Base-by-base conservation (phyloP, 2,797 vertebrate genomes). In the Smutsia gigantea region DNA sequence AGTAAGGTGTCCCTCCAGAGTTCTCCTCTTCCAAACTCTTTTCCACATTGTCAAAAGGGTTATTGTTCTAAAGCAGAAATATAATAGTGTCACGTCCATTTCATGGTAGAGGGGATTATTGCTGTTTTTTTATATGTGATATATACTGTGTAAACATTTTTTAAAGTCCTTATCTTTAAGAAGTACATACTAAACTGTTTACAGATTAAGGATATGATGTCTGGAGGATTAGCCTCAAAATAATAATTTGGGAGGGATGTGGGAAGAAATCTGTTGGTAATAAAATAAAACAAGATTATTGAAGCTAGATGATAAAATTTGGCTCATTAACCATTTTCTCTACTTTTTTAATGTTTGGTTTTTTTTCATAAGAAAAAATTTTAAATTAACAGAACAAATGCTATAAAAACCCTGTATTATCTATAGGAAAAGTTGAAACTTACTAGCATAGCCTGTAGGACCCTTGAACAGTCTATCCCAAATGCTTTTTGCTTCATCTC, bases 331-430 rank as follows among this genome's bases (percentile, higher is more conserved):
- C 29, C 78, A 21, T 95, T 61, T 75, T 83, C 55, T 83, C 42
- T 77, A 75, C n/a, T 75, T 82, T 69, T 23, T 46, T 10, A 46
- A 53, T 31, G 87, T 85, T 81, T 92, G 34, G 17, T 68, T 27
- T 92, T 77, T 92, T 77, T 89, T 93, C 11, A 5, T 78, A 79
- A 71, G 37, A 93, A 75, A 92, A 93, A 61, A 42, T 42, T 82
- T 57, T 25, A n/a, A 74, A 90, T 37, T 90, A 85, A 87, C 49
- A 75, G 84, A 64, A 59, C 29, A 83, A 69, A 55, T 59, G 53
- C 51, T 27, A 46, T 77, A 29, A 17, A 7, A 95, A 88, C 23
- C 42, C 37, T 72, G 39, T 88, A 7, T 61, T 34, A 59, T 34
- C n/a, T 95, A 25, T 1, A 75, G 64, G 82, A 87, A 64, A 63